Evolutionary conservation across 2,888 invertebrate genomes (phyloP), one percentile per base, ranked within the genome.

Genomic region (Gibbula magus): DNA sequence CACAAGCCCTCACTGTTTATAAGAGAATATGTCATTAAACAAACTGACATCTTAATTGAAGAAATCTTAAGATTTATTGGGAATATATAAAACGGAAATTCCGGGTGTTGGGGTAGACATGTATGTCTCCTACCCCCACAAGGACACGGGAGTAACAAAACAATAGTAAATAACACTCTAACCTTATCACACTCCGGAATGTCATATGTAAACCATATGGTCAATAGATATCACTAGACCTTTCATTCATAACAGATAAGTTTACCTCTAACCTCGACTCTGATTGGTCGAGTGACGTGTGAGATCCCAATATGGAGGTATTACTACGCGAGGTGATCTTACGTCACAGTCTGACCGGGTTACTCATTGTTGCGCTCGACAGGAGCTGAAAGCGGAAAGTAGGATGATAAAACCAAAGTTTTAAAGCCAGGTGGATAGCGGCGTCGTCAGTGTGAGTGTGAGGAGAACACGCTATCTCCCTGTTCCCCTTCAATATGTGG

Each of bases 241-340:
- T 32, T 70, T 70, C 70, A 70, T 70, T 39, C 70, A 70, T 70
- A 70, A 70, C 70, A 70, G 35, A 35, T 39, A 29, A 18, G n/a
- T 39, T 35, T 16, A 70, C 70, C 70, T 18, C n/a, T 70, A 35
- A 70, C 70, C 70, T 70, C 20, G 29, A 20, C 35, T 35, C 35
- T 39, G 35, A 70, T 70, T 70, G 70, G 70, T 20, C 35, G 70
- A 70, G 39, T 70, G 70, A 70, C 70, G 70, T 70, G 32, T 10
- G 1, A 35, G 70, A 35, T 70, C 70, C 70, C 32, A 16, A 70
- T 70, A 70, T 70, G 70, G 70, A 29, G 39, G 70, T 70, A 39
- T 29, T 70, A 70, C 70, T 70, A 70, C 35, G 20, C 39, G 20
- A 20, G 20, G 39, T 61, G 18, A 35, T 32, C 35, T 39, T 70